phyloP scores from a whole-genome alignment of 2,888 invertebrate genomes.

The Eupeodes luniger region DNA sequence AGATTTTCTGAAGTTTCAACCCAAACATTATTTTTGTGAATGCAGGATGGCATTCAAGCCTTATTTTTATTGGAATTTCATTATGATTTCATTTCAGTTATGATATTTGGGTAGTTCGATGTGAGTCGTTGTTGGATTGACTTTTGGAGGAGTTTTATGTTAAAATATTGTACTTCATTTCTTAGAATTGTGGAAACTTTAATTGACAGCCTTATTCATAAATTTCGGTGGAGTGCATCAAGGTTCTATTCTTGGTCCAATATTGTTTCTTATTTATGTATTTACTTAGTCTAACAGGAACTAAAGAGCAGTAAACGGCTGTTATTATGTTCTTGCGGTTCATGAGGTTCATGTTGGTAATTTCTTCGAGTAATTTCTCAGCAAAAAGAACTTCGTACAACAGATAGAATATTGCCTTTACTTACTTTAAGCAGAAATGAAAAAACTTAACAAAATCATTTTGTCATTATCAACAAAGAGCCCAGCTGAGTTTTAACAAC shows the following conservation, averaged over 20 bases:
- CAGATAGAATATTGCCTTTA: neutral
- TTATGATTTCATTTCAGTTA: neutral
- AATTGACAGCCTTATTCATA: no score
- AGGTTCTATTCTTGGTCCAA: no score
- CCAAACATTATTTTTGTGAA: neutral
- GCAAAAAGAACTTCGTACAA: neutral
- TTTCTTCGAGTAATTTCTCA: neutral
- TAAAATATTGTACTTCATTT: no score
- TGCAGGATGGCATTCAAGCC: constrained; percentile 22
- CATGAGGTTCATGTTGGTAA: no score
- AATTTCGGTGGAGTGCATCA: no score
- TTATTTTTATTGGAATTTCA: constrained; percentile 37
- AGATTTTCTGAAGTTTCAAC: neutral
- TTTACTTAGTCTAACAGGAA: no score
- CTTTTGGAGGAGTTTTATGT: no score
- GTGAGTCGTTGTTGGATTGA: no score
- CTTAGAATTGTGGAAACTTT: no score
- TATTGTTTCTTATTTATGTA: no score
- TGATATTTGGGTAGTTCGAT: neutral
- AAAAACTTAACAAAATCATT: neutral
- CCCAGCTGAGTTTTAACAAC: neutral
- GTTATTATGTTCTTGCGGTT: no score
- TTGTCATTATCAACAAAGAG: neutral
- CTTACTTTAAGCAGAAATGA: neutral
- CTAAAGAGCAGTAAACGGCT: no score